A percentile compares a stretch with the other conserved stretches of the same genome.
These are phyloP conservation scores for Himalopsyche japonica DNA, from an alignment of 2,888 invertebrate species.

Conservation along the genomic window DNA sequence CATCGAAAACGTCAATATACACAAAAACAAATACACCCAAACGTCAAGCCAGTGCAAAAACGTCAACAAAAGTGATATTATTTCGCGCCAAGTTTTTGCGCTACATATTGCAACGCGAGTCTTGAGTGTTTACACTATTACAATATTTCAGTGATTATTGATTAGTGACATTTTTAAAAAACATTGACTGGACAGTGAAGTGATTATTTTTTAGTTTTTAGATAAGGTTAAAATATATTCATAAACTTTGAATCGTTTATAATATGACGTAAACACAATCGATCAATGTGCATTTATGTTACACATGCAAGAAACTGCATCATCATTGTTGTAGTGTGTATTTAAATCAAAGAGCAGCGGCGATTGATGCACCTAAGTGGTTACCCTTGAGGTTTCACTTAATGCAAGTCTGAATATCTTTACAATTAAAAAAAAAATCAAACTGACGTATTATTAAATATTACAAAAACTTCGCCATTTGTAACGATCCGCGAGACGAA, in stretches of 20 bases:
- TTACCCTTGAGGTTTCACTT: slow-evolving; percentile 15
- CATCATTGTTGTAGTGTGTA: slow-evolving; percentile 13
- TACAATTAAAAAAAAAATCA: not conserved
- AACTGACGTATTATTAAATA: not conserved
- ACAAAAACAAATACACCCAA: slow-evolving; percentile 43
- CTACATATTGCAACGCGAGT: not conserved
- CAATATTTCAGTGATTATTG: not conserved
- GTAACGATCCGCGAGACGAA: not conserved
- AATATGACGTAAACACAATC: not conserved
- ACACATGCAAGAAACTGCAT: not conserved
- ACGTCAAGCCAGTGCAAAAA: not conserved
- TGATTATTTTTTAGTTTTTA: not conserved
- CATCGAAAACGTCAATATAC: slow-evolving; percentile 55
- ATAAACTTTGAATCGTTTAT: not conserved
- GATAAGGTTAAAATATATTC: not conserved
- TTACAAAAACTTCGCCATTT: not conserved
- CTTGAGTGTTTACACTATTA: not conserved
- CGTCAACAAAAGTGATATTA: not conserved
- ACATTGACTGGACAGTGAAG: not conserved
- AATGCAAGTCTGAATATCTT: not conserved
- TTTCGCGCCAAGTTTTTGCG: not conserved
- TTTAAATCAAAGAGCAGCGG: not conserved
- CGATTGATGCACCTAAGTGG: slow-evolving; percentile 11
- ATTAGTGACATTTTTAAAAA: not conserved
- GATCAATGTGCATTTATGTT: slow-evolving; percentile 3